A percentile compares a stretch with the other conserved stretches of the same genome.
Evolutionary conservation across 2,888 invertebrate genomes (phyloP).

Genomic region (Papilio gigon): DNA sequence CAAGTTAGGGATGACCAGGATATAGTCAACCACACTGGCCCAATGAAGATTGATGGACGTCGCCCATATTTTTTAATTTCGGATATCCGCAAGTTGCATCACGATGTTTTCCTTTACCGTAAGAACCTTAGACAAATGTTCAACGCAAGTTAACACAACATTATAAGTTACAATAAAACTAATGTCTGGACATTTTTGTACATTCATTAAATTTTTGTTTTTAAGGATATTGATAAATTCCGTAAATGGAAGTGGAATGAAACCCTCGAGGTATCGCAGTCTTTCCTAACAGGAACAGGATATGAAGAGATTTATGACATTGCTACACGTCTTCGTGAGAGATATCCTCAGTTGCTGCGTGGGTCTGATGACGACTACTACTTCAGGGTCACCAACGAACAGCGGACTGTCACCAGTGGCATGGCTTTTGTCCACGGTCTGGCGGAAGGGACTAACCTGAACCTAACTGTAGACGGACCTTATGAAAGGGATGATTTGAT

Average conservation of each 20-base stretch:
- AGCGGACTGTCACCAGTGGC: constrained; percentile 84
- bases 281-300: constrained; percentile 82
- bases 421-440: constrained; percentile 83
- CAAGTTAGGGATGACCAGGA: too few species aligned
- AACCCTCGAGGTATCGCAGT: constrained; percentile 80
- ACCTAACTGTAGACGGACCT: constrained; percentile 56
- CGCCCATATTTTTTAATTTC: too few species aligned
- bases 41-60: too few species aligned
- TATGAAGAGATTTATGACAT: constrained; percentile 86
- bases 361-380: constrained; percentile 73
- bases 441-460: constrained; percentile 56
- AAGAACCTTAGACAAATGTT: too few species aligned
- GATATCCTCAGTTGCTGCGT: constrained; percentile 69
- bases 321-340: constrained; percentile 66
- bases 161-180: too few species aligned
- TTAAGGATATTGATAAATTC: constrained; percentile 85
- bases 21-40: too few species aligned
- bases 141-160: too few species aligned
- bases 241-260: constrained; percentile 85
- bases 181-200: neutral
- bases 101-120: too few species aligned
- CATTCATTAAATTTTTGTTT: constrained; percentile 19
- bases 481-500: constrained; percentile 61
- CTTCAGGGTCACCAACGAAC: constrained; percentile 84
- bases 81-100: too few species aligned